These are phyloP conservation scores for Tipula helvola DNA, from an alignment of 2,888 invertebrate genomes.

Conservation along the genomic window DNA sequence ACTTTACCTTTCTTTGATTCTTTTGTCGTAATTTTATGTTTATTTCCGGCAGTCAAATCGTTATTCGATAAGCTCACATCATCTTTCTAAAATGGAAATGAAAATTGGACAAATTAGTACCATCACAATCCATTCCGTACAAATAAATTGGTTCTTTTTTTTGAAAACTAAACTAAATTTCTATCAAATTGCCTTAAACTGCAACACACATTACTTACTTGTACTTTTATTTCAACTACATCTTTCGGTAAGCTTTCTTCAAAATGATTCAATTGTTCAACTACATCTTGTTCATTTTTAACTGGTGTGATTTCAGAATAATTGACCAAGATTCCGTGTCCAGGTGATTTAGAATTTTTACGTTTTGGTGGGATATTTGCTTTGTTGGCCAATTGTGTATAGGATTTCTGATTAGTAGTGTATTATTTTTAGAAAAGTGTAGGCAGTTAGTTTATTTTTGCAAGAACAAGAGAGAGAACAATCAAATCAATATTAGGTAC, in stretches of 20 bases:
- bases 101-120: neutral
- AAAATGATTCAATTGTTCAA: constrained; percentile 54
- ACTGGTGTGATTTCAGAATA: constrained; percentile 27
- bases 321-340: constrained; percentile 29
- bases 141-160: no score
- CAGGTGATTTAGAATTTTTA: constrained; percentile 20
- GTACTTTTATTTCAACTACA: constrained; percentile 36
- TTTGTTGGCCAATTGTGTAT: neutral
- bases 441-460: neutral
- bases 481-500: neutral
- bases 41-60: neutral
- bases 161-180: neutral
- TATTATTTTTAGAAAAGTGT: neutral
- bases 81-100: neutral
- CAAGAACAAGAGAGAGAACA: neutral
- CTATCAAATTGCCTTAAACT: neutral
- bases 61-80: neutral
- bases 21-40: neutral
- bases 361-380: constrained; percentile 13
- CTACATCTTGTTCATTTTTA: constrained; percentile 18
- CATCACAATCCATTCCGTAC: neutral
- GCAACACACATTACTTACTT: neutral
- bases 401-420: neutral
- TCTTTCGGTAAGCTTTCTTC: constrained; percentile 72
- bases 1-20: neutral